Base-by-base conservation (phyloP, 2,888 invertebrate genomes). In the Nasonovia ribisnigri region DNA sequence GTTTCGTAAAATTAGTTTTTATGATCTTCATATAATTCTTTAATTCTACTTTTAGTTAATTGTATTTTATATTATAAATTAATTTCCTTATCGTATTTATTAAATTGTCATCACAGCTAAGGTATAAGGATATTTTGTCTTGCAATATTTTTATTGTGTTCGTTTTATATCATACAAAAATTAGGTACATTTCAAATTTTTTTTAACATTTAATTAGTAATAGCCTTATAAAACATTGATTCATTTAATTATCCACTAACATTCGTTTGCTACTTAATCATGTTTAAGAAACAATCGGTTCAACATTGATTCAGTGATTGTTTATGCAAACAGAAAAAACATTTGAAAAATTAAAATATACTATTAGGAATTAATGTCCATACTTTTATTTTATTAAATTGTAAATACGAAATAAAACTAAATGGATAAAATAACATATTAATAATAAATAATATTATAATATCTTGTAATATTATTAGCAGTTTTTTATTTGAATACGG, bases 381-480 rank as follows among this genome's bases (percentile, higher is more conserved):
- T 36, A 77, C 36, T 36, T 36, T 77, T 20, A 36, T 77, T 36
- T 77, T 20, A 20, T 8, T n/a, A n/a, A n/a, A n/a, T n/a, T n/a
- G n/a, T n/a, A n/a, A n/a, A n/a, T n/a, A n/a, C n/a, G n/a, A n/a
- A n/a, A n/a, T n/a, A n/a, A n/a, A n/a, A n/a, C n/a, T n/a, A n/a
- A n/a, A n/a, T n/a, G n/a, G n/a, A n/a, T n/a, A n/a, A n/a, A n/a
- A n/a, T n/a, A n/a, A n/a, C n/a, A n/a, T 2, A n/a, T 6, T 36
- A 24, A 26, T 26, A 77, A 20, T 20, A 20, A 67, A 77, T 77
- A 36, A 36, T 36, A 8, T n/a, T n/a, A 20, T 36, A 36, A 77
- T 77, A 77, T 77, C 36, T 77, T n/a, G 16, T 67, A n/a, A 67
- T 67, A 67, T 67, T n/a, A 67, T 67, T n/a, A 67, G n/a, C 67